phyloP scores from a whole-genome alignment of 2,113 vertebrate genomes.

The Lynx canadensis region DNA sequence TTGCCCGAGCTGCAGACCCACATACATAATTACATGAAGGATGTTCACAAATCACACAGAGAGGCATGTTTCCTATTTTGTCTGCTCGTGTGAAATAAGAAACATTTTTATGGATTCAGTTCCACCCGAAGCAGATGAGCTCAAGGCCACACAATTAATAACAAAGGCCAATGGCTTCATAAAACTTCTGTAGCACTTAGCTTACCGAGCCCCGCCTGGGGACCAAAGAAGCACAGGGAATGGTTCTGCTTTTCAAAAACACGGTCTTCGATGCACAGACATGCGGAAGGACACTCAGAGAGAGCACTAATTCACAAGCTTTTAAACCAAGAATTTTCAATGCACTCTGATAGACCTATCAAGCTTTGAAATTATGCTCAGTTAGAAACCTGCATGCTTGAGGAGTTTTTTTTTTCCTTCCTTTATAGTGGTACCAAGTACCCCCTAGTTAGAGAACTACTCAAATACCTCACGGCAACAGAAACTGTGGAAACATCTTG shows the following conservation, averaged over 20 bases:
- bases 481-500: neutral
- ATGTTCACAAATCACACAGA: neutral
- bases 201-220: neutral
- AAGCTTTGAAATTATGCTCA: neutral
- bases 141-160: neutral
- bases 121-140: neutral
- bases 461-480: neutral
- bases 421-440: neutral
- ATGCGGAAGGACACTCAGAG: fast-evolving
- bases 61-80: neutral
- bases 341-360: neutral
- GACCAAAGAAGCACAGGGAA: neutral
- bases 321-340: neutral
- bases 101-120: neutral
- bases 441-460: neutral
- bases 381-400: neutral
- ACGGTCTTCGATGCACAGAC: fast-evolving
- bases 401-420: neutral
- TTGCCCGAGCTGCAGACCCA: too few species aligned
- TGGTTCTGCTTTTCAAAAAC: neutral
- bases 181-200: too few species aligned
- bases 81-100: neutral
- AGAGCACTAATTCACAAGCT: too few species aligned
- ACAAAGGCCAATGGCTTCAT: fast-evolving
- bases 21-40: neutral